Base-by-base conservation (phyloP, 2,797 vertebrate genomes). In the Coilia nasus region DNA sequence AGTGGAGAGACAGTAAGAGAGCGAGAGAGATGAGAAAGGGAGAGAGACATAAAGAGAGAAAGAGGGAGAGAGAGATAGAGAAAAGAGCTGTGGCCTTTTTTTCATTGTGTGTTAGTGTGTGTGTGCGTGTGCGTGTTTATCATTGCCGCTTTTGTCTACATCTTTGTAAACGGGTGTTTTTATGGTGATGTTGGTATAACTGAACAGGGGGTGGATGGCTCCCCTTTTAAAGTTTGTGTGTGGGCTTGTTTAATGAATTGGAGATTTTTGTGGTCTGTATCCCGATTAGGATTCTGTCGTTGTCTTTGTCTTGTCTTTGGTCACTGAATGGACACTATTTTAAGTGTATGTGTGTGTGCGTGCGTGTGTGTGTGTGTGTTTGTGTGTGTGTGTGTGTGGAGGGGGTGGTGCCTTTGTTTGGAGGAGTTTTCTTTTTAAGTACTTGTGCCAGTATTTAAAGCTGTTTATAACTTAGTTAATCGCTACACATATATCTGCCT, bases 21-120 rank as follows among this genome's bases (percentile, higher is more conserved):
- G 71, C 9, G 35, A 78, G 41, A 44, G 50, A 54, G 50, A n/a
- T 6, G 86, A 88, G 88, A 64, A 87, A 91, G 89, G 91, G 88
- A 85, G 41, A 3, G n/a, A 82, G 89, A 90, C 87, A 80, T 85
- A 75, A 85, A 86, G 85, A 81, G 84, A 85, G 89, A 84, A 85
- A 44, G 17, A 78, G 41, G 21, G 47, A 54, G 81, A 25, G 47
- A 54, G 50, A 54, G 50, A 54, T 2, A 54, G 71, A 44, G 35
- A 78, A 78, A 44, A 44, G 71, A 44, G 35, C 31, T 83, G 83
- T 28, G 62, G 23, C 41, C 25, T 6, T 54, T n/a, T 17, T 41
- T 44, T 83, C 41, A 25, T n/a, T 54, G 89, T 87, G 88, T 82
- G 87, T 83, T 87, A 41, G 67, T 35, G 83, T 84, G 87, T 90